phyloP scores from a whole-genome alignment of 2,113 vertebrate species.

The Rissa tridactyla region DNA sequence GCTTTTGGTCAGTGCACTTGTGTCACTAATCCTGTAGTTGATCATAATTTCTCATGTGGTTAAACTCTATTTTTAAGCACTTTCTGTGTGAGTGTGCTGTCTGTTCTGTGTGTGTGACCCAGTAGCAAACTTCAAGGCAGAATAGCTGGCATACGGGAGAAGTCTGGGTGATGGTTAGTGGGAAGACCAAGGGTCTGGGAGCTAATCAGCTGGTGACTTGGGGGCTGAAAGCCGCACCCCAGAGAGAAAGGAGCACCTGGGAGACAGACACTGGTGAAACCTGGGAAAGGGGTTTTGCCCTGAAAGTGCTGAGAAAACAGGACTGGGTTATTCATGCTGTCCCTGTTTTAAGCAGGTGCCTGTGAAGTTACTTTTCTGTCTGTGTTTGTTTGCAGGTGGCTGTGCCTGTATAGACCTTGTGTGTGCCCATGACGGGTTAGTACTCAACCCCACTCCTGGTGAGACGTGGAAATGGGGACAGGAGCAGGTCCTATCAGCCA shows the following conservation, averaged over 20 bases:
- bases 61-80: not conserved
- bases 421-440: rapidly evolving
- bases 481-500: not conserved
- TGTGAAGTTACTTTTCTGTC: not conserved
- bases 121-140: not conserved
- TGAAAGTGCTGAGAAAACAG: not conserved
- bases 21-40: not conserved
- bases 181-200: not conserved
- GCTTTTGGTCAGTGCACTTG: not conserved
- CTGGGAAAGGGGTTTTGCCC: not conserved
- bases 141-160: not conserved
- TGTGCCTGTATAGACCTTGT: not conserved
- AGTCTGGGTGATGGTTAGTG: not conserved
- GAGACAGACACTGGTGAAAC: not conserved
- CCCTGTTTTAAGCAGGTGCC: not conserved
- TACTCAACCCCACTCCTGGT: not conserved
- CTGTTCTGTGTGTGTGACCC: rapidly evolving
- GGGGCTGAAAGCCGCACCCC: not conserved
- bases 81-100: not conserved
- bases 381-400: not conserved
- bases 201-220: not conserved
- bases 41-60: not conserved
- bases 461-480: not conserved
- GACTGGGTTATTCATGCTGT: not conserved
- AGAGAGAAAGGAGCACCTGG: not conserved